Evolutionary conservation across 2,888 invertebrate genomes (phyloP), one percentile per base, ranked within the genome.

Genomic region (Heliconius charithonia): DNA sequence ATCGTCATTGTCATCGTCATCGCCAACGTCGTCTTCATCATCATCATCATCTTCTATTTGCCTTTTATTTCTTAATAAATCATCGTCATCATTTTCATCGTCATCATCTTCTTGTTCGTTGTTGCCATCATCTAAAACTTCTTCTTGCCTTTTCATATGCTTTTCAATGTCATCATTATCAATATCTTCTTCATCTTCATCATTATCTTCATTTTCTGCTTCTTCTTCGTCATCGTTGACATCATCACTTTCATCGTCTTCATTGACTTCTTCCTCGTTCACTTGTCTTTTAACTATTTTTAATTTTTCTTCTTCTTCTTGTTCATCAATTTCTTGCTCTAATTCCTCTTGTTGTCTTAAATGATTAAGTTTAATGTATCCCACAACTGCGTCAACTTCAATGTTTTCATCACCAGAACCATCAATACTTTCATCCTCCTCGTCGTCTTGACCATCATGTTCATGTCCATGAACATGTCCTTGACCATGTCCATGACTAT

Each of bases 381-480:
- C 72, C 25, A 80, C 76, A 25, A 76, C 77, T 56, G 75, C 76
- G 19, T 82, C 75, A 62, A 79, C 79, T n/a, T 81, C 79, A 37
- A 81, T 45, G 7, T 74, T 67, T 22, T 80, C 79, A 59, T 80
- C 80, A 63, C 83, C 84, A 16, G 83, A 83, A 12, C 82, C 81
- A 65, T 86, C 85, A 62, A 83, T 81, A 74, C 79, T 56, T 37
- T 79, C 83, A 22, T 81, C 80, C 13, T 79, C 82, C 74, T 81
- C 63, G 25, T 79, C 83, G 19, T 78, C 73, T 59, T 80, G 81
- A 56, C 41, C 82, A 51, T 77, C 71, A 41, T 84, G 80, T 9
- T 73, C 71, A 29, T 82, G 79, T 12, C 45, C 71, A 32, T 71
- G 71, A 22, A 2, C 25, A 69, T 71, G 71, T 4, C 9, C 71